Evolutionary conservation across 2,797 vertebrate species (phyloP), one percentile per base, ranked within the genome.

Genomic region (Trachops cirrhosus): DNA sequence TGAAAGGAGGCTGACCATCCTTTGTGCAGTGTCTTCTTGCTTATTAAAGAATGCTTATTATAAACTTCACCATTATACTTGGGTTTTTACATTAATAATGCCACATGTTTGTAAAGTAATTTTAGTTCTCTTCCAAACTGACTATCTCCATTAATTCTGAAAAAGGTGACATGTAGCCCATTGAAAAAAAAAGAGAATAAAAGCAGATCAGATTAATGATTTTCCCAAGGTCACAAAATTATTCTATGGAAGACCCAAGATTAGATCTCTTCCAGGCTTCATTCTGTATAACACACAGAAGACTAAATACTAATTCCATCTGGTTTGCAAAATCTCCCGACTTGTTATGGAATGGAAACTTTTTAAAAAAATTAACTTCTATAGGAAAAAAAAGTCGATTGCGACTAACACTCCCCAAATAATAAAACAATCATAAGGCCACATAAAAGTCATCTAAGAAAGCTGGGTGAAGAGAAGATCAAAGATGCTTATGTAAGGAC

Each of bases 391-490:
- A 74, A 74, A 71, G 24, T 80, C 50, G 46, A 89, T 70, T 64
- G 93, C 95, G 92, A 94, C 92, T 96, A 96, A 96, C 97, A 97
- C 93, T 95, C 71, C 78, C 97, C 95, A 85, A 96, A 82, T 83
- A 94, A 98, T 97, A 98, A 97, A 98, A 98, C 93, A 98, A 98
- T 98, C 98, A 94, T 86, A 98, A 97, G 44, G 97, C 96, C 93
- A 98, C 73, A 98, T 98, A 96, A 98, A 98, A 98, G 83, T 52
- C 94, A 96, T 87, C 94, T 94, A 97, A 98, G 21, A 98, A 97
- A 91, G 93, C 91, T 37, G 94, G 97, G 96, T 96, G 95, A 94
- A 97, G 54, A 93, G 78, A 98, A 98, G 97, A 98, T 98, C 98
- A 98, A 98, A 98, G 97, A 68, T 96, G 29, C 93, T 95, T 95